Evolutionary conservation across 2,113 vertebrate genomes (phyloP), one percentile per base, ranked within the genome.

Genomic region (Leucosticte australis): DNA sequence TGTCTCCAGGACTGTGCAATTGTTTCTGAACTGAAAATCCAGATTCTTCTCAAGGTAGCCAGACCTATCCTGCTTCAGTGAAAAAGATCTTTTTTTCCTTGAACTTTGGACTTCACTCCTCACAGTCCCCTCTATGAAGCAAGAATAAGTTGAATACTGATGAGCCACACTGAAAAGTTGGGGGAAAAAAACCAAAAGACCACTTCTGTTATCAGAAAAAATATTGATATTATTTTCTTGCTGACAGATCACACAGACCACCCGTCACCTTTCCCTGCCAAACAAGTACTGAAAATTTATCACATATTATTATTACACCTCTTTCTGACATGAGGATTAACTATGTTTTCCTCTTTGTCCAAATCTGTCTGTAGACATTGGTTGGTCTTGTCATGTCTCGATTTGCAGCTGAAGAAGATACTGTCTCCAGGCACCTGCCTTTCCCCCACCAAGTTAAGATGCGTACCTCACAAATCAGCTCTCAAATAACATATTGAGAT

Each of bases 21-120:
- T 42, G 21, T 17, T 64, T 95, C 60, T 95, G 39, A 90, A 91
- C 39, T 94, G 84, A 83, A 89, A 94, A 49, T 55, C 23, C 39
- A 44, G 16, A 26, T 85, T 78, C 89, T 93, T 92, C 50, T 69
- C 62, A 18, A 71, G 47, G 63, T 78, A 68, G 21, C 8, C 44
- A 60, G 19, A 11, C 44, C 13, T 86, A 63, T 85, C 87, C 52
- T 83, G 35, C 49, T 63, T 84, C 62, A 73, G 57, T 71, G 9
- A 73, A 94, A 93, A 64, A 12, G 35, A 41, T 50, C 4, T 41
- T 89, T n/a, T 89, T 81, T 64, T 62, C 64, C 77, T 87, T 70
- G 49, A 96, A 60, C 28, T 83, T 64, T 6, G 37, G 62, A 85
- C 11, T 89, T 90, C 92, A 7, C 23, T 53, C 14, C 80, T 97